Evolutionary conservation across 2,113 vertebrate species (phyloP), one percentile per base, ranked within the genome.

Genomic region (Anoplopoma fimbria): DNA sequence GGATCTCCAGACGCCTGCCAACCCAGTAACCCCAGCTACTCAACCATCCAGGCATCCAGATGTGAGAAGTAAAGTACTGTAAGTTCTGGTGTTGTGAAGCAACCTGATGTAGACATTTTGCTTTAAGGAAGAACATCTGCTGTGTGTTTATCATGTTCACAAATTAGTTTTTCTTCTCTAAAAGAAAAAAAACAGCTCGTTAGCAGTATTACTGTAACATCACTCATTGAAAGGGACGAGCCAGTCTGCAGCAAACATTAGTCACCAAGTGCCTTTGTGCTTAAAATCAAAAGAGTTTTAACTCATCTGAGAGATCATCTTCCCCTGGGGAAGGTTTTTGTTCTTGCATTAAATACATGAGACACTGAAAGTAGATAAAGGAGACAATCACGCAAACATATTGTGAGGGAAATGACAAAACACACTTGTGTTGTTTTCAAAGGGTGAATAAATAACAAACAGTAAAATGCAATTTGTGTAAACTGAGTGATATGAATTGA

Each of bases 31-130:
- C 12, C n/a, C 68, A 27, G 47, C 1, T 13, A 21, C 65, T 58
- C 49, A 29, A 6, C 38, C 23, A 36, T 4, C 34, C 47, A 45
- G 2, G 23, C 31, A 61, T 21, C 40, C 29, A 13, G 12, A 86
- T 78, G 79, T 88, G 65, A 83, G 76, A 77, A 8, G 13, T 33
- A 3, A 68, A 47, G 17, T 34, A 19, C 15, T 40, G 40, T 12
- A 17, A n/a, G n/a, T n/a, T n/a, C n/a, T n/a, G n/a, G n/a, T n/a
- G 25, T 70, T 62, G n/a, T 34, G 64, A 36, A 45, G 64, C 10
- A 57, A 33, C 27, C 23, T 31, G 19, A 42, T 33, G 27, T 10
- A 33, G 13, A n/a, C 27, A 0, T 49, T n/a, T 21, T 47, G 21
- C 25, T 53, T 63, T 61, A 7, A 23, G 81, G 4, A 45, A 7